phyloP scores from a whole-genome alignment of 2,797 vertebrate species.

The Clarias platycephalus region DNA sequence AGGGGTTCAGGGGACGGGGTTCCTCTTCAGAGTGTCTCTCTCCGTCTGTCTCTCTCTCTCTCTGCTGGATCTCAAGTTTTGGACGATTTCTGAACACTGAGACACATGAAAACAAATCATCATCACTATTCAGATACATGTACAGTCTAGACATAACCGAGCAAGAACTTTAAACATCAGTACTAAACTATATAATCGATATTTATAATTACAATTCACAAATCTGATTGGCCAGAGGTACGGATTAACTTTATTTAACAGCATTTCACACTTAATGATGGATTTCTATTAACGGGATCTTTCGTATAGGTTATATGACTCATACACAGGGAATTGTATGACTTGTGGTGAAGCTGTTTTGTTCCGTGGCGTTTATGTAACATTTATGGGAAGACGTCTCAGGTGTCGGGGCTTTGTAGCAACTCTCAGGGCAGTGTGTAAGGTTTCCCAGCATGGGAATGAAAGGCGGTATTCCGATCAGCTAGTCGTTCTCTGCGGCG shows the following conservation, averaged over 20 bases:
- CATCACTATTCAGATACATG: neutral
- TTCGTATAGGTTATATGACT: neutral
- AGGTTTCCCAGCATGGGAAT: neutral
- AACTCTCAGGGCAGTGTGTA: neutral
- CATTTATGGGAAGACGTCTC: slow-evolving; percentile 1
- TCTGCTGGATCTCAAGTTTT: slow-evolving; percentile 54
- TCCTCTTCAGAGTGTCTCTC: slow-evolving; percentile 32
- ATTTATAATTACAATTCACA: neutral
- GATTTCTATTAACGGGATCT: neutral
- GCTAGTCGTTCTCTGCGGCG: too few relatives aligned
- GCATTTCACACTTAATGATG: neutral
- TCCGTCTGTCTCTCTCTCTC: slow-evolving; percentile 1
- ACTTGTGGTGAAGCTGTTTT: neutral
- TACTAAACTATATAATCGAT: too few relatives aligned
- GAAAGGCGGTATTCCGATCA: too few relatives aligned
- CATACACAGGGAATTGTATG: neutral
- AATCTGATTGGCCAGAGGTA: neutral
- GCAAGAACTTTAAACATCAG: neutral
- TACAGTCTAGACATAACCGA: neutral
- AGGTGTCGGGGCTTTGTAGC: neutral
- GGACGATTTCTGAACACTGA: neutral
- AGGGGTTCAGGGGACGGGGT: slow-evolving; percentile 59
- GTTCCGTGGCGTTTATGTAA: neutral
- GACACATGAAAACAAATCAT: neutral
- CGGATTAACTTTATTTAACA: neutral